Evolutionary conservation across 1,140 invertebrate species (phyloP).

Genomic region (Neuroterus valhalla): DNA sequence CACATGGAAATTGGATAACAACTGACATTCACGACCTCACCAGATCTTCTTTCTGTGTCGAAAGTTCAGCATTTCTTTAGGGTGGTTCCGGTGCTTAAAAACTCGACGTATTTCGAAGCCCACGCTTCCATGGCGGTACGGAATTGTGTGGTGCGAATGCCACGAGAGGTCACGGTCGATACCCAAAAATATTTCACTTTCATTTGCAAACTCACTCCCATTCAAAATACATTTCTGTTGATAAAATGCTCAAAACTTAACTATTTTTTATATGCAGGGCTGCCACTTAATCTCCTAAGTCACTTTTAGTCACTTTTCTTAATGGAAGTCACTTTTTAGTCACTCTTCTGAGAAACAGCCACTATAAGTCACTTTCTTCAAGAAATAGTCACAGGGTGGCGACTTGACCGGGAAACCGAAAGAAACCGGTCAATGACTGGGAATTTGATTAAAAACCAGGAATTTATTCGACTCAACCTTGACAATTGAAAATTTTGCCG

Average conservation of each 20-base stretch:
- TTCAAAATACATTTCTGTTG: background rate
- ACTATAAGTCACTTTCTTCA: too few species aligned
- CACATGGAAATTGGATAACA: constrained; percentile 37
- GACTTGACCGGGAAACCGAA: too few species aligned
- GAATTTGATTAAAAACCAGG: too few species aligned
- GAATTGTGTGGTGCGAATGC: constrained; percentile 18
- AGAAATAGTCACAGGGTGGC: too few species aligned
- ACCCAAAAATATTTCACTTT: background rate
- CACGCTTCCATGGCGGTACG: constrained; percentile 40
- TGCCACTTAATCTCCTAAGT: too few species aligned
- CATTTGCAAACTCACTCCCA: background rate
- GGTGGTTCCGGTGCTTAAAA: background rate
- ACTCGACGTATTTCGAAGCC: constrained; percentile 29
- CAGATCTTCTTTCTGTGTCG: constrained; percentile 25
- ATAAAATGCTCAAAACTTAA: background rate
- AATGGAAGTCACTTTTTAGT: too few species aligned
- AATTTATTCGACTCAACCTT: too few species aligned
- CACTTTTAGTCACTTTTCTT: too few species aligned
- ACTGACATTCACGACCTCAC: constrained; percentile 12
- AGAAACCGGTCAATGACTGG: too few species aligned
- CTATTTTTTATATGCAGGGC: too few species aligned
- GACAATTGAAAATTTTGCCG: too few species aligned
- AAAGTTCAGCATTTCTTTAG: constrained; percentile 22
- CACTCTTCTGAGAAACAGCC: too few species aligned
- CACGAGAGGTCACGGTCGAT: background rate